Evolutionary conservation across 2,797 vertebrate species (phyloP).

Genomic region (Thunnus albacares): DNA sequence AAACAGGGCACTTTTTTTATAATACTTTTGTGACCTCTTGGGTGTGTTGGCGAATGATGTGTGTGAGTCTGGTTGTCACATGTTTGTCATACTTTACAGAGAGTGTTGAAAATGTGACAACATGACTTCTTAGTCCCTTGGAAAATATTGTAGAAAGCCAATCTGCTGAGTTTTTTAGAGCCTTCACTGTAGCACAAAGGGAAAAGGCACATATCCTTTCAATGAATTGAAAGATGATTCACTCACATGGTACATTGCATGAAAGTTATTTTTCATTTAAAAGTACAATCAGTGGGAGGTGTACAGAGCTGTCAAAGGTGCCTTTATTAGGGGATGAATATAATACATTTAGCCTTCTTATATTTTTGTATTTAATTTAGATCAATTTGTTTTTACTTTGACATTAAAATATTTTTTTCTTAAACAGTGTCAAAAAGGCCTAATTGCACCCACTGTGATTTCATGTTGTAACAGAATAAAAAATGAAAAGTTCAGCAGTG

Average conservation of each 20-base stretch:
- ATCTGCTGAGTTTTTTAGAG: conserved; percentile 17
- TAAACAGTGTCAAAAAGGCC: neutral
- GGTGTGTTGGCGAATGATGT: conserved; percentile 55
- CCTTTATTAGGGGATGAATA: no score
- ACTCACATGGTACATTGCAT: neutral
- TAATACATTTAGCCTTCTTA: no score
- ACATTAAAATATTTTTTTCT: neutral
- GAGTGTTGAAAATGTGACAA: conserved; percentile 61
- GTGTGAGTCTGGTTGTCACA: conserved; percentile 64
- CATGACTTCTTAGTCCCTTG: conserved; percentile 60
- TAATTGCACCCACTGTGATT: conserved; percentile 12
- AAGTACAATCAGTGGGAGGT: neutral
- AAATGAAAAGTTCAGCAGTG: neutral
- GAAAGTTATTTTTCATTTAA: neutral
- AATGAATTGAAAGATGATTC: conserved; percentile 12
- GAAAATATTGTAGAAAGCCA: conserved; percentile 46
- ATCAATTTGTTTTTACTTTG: neutral
- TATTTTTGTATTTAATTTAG: neutral
- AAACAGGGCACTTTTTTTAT: conserved; percentile 60
- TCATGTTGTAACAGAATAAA: conserved; percentile 26
- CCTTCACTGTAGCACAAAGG: conserved; percentile 27
- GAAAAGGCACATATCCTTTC: neutral
- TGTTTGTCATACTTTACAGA: conserved; percentile 64
- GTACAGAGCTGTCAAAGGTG: no score
- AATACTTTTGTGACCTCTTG: conserved; percentile 64